Percentiles rank a stretch among this genome's conserved stretches.
Conservation (phyloP, 2,797 vertebrate species). For the Peromyscus aztecus region DNA sequence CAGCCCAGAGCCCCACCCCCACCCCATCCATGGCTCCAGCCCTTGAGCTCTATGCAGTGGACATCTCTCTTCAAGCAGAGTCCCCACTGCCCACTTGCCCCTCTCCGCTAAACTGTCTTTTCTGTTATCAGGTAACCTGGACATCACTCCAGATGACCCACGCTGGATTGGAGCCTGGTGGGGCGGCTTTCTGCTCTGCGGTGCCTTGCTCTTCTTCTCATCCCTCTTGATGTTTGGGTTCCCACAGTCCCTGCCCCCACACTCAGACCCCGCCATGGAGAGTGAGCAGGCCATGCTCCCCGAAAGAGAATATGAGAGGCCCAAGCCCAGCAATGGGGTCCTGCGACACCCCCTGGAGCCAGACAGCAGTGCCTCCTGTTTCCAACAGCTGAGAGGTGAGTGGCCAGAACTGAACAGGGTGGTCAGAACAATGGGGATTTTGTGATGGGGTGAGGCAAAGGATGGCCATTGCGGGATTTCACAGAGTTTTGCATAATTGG, state of each 20-base stretch:
- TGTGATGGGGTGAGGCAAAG: accelerated
- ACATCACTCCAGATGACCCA: constrained; percentile 96
- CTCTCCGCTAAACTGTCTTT: not conserved
- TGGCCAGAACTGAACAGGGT: accelerated
- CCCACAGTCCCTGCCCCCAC: constrained; percentile 93
- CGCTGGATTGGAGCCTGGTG: constrained; percentile 99
- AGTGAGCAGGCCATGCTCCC: constrained; percentile 97
- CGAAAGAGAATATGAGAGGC: constrained; percentile 91
- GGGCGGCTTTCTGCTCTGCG: constrained; percentile 98
- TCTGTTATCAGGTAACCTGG: constrained; percentile 90
- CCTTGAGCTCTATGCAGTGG: accelerated
- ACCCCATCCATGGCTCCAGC: not conserved
- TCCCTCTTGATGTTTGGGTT: constrained; percentile 98
- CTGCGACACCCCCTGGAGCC: constrained; percentile 87
- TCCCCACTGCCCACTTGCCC: accelerated
- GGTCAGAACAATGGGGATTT: not conserved
- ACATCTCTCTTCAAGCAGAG: accelerated
- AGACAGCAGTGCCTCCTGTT: constrained; percentile 93
- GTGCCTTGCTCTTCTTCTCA: constrained; percentile 98
- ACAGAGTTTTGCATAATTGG: not conserved
- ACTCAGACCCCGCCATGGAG: constrained; percentile 89
- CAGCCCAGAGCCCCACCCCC: accelerated
- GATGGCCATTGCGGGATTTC: accelerated
- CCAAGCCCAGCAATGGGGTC: constrained; percentile 95
- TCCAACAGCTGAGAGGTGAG: constrained; percentile 97